These are phyloP conservation scores for Urocynchramus pylzowi DNA, from an alignment of 2,113 vertebrate genomes.

Conservation along the genomic window DNA sequence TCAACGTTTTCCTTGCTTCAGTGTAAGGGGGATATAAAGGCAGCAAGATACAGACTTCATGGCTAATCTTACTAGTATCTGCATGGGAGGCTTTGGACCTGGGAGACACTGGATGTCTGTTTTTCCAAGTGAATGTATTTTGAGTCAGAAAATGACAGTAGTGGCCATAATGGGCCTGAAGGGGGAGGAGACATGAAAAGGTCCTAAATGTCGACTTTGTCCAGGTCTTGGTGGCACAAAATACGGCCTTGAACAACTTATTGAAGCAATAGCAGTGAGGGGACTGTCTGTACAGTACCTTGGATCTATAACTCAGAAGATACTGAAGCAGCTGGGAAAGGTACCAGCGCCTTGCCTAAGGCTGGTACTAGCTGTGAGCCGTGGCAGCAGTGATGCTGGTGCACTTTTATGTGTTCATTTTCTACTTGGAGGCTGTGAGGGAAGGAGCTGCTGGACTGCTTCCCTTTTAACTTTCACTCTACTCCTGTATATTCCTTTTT, in stretches of 20 bases:
- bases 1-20: neutral
- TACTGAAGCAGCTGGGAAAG: constrained; percentile 29
- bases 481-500: constrained; percentile 66
- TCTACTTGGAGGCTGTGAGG: constrained; percentile 50
- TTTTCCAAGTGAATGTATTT: constrained; percentile 59
- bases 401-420: constrained; percentile 66
- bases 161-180: neutral
- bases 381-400: constrained; percentile 50
- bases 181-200: neutral
- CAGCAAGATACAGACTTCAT: neutral
- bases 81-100: neutral
- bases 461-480: constrained; percentile 61
- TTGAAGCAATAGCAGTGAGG: constrained; percentile 71
- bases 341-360: constrained; percentile 28
- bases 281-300: constrained; percentile 20
- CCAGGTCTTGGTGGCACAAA: constrained; percentile 31
- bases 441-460: constrained; percentile 54
- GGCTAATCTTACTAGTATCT: neutral
- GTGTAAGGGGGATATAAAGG: neutral
- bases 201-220: constrained; percentile 6
- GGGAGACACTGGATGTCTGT: constrained; percentile 7
- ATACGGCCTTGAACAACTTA: constrained; percentile 50
- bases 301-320: constrained; percentile 41
- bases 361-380: constrained; percentile 22
- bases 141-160: constrained; percentile 12